These are phyloP conservation scores for Characodon lateralis DNA, from an alignment of 2,797 vertebrate species.

Conservation along the genomic window DNA sequence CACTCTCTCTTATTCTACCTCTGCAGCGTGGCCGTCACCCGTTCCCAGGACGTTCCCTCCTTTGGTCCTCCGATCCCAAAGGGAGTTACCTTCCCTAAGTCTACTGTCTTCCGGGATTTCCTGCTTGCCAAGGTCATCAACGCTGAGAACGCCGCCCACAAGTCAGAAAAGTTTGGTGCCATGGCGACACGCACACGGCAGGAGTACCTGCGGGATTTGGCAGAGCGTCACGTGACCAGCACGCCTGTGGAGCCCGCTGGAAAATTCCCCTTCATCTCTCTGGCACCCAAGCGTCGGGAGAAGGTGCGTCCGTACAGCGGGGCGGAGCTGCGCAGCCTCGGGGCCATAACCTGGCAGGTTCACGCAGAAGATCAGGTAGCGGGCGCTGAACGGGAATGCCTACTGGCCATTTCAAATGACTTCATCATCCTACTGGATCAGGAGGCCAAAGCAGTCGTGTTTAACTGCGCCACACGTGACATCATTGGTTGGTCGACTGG, in stretches of 20 bases:
- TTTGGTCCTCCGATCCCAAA: conserved; percentile 96
- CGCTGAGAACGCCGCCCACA: conserved; percentile 96
- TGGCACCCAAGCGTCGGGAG: conserved; percentile 95
- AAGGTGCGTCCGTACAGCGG: conserved; percentile 90
- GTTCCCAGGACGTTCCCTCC: conserved; percentile 95
- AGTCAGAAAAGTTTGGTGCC: conserved; percentile 95
- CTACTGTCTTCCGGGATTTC: conserved; percentile 98
- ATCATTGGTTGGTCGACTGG: conserved; percentile 95
- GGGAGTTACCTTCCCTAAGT: conserved; percentile 96
- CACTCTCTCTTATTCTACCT: conserved; percentile 27
- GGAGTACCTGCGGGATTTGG: conserved; percentile 95
- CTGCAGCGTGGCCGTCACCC: conserved; percentile 92
- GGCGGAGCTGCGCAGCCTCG: conserved; percentile 91
- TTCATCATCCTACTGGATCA: conserved; percentile 92
- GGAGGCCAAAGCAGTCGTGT: conserved; percentile 91
- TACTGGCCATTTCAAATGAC: conserved; percentile 93
- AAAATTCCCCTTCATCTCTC: conserved; percentile 95
- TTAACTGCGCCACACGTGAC: conserved; percentile 94
- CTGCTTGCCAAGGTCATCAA: conserved; percentile 96
- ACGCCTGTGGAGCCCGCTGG: conserved; percentile 93
- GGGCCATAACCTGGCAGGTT: conserved; percentile 91
- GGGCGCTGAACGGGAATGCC: conserved; percentile 90
- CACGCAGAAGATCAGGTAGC: conserved; percentile 92
- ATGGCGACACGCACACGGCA: conserved; percentile 97
- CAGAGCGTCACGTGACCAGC: conserved; percentile 94